phyloP scores from a whole-genome alignment of 2,888 invertebrate species.

The Nomada hirtipes region DNA sequence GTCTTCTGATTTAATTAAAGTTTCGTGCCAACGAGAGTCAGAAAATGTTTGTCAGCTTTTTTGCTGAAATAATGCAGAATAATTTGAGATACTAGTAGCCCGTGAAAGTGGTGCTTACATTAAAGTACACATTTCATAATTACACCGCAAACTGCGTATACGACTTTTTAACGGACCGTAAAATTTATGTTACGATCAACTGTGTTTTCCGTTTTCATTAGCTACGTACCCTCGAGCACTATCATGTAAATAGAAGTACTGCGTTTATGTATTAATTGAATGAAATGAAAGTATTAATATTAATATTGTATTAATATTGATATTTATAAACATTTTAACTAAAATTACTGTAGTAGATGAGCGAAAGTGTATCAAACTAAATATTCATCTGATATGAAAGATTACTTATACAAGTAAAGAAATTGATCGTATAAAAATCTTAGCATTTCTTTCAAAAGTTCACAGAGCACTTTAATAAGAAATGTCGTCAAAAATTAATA shows the following conservation, averaged over 20 bases:
- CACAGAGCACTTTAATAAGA: too few species aligned
- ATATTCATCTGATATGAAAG: background rate
- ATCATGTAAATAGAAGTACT: background rate
- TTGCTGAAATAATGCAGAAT: slow-evolving; percentile 4
- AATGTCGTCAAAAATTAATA: background rate
- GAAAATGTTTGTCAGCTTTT: background rate
- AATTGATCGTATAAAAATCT: background rate
- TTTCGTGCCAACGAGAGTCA: background rate
- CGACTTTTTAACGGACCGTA: background rate
- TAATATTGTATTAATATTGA: background rate
- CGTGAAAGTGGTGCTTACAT: background rate
- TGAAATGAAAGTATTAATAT: background rate
- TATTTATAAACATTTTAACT: background rate
- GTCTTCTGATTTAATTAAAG: slow-evolving; percentile 25
- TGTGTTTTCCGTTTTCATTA: background rate
- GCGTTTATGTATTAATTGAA: background rate
- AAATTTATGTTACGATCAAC: background rate
- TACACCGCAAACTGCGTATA: background rate
- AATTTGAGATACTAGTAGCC: background rate
- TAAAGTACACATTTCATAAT: slow-evolving; percentile 5
- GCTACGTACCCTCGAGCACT: background rate
- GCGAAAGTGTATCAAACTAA: too few species aligned
- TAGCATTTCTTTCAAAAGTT: too few species aligned
- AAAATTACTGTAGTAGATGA: too few species aligned
- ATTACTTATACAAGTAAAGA: background rate